Percentiles rank a stretch among this genome's conserved stretches.
Evolutionary conservation across 2,888 invertebrate genomes (phyloP).

Genomic region (Fabriciana adippe): DNA sequence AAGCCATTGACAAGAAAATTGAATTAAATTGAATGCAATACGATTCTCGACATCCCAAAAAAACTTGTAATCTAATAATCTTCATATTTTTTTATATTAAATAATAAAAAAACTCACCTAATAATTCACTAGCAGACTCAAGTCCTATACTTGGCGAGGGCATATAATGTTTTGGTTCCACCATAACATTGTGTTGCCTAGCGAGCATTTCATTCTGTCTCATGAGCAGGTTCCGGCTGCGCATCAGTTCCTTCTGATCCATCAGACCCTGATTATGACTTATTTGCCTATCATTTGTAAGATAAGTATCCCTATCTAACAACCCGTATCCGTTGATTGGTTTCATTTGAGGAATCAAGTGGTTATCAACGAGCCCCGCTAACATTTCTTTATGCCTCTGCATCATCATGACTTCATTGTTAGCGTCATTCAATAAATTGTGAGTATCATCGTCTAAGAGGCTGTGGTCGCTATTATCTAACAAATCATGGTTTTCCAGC

Average conservation of each 20-base stretch:
- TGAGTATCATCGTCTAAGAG: slow-evolving; percentile 73
- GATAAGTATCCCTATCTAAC: slow-evolving; percentile 66
- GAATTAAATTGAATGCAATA: no score
- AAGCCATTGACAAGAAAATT: no score
- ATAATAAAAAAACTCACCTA: slow-evolving; percentile 59
- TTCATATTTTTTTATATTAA: background rate
- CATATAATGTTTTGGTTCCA: slow-evolving; percentile 72
- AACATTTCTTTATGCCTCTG: slow-evolving; percentile 73
- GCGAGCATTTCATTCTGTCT: slow-evolving; percentile 71
- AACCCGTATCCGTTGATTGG: slow-evolving; percentile 70
- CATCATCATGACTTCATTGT: slow-evolving; percentile 67
- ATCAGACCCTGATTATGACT: slow-evolving; percentile 68
- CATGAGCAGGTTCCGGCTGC: slow-evolving; percentile 67
- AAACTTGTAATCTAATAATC: no score
- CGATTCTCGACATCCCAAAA: no score
- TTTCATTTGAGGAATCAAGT: slow-evolving; percentile 65
- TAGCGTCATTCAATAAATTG: slow-evolving; percentile 65
- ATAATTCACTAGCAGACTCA: slow-evolving; percentile 76
- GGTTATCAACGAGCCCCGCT: slow-evolving; percentile 68
- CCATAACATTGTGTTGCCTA: slow-evolving; percentile 65
- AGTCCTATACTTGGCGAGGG: slow-evolving; percentile 70
- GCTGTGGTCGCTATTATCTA: slow-evolving; percentile 75
- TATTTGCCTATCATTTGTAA: slow-evolving; percentile 69
- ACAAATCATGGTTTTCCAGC: slow-evolving; percentile 72
- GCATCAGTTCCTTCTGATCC: slow-evolving; percentile 67